Conservation (phyloP, 2,113 vertebrate genomes). For the Callopanchax toddi region DNA sequence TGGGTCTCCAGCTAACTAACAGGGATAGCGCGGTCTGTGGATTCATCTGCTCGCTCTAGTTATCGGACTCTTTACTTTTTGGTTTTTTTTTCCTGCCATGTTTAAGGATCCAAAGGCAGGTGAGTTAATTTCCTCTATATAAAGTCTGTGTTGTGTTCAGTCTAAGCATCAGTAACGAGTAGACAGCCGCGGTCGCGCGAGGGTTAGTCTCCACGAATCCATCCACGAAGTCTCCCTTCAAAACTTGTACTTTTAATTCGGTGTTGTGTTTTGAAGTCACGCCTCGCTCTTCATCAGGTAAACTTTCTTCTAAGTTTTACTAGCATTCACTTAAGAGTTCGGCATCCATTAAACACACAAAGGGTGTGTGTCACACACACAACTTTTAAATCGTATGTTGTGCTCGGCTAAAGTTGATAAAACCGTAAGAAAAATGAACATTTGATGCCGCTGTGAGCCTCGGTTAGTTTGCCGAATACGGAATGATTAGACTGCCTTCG, state of each 20-base stretch:
- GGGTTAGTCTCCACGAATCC: no score
- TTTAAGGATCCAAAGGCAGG: constrained; percentile 39
- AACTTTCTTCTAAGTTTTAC: background rate
- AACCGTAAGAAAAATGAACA: background rate
- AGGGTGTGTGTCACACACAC: background rate
- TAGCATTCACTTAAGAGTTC: background rate
- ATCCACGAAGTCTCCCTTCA: background rate
- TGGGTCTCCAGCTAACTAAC: background rate
- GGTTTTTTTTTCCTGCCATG: constrained; percentile 43
- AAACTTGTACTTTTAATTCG: no score
- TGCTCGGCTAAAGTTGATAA: no score
- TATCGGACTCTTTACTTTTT: background rate
- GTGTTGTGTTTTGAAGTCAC: no score
- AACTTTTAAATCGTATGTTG: background rate
- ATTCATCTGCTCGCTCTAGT: constrained; percentile 18
- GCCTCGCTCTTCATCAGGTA: background rate
- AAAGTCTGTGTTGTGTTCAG: no score
- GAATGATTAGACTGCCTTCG: background rate
- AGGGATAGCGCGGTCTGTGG: constrained; percentile 10
- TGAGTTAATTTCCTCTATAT: constrained; percentile 35
- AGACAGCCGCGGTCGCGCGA: no score
- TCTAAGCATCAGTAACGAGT: no score
- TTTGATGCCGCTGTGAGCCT: background rate
- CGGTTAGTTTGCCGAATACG: background rate
- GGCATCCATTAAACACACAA: background rate